A percentile compares a stretch with the other conserved stretches of the same genome.
These are phyloP conservation scores for Xenus cinereus DNA, from an alignment of 2,113 vertebrate genomes.

Conservation along the genomic window DNA sequence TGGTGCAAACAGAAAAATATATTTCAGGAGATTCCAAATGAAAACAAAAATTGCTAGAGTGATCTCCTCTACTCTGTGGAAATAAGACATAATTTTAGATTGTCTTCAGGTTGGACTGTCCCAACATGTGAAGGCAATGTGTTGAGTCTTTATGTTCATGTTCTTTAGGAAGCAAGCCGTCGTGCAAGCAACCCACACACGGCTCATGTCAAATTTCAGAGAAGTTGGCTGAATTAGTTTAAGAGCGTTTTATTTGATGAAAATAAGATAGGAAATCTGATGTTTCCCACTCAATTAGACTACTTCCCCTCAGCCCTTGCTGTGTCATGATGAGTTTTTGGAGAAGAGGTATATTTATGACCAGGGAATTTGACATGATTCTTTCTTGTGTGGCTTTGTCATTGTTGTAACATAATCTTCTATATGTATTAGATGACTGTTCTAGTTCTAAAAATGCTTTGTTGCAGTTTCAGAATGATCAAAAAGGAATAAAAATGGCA, in stretches of 20 bases:
- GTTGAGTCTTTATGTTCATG: neutral
- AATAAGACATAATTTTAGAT: neutral
- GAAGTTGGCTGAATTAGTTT: neutral
- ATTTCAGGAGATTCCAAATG: neutral
- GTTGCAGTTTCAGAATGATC: neutral
- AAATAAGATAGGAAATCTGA: neutral
- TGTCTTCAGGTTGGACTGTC: neutral
- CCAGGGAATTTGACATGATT: neutral
- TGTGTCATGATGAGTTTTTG: neutral
- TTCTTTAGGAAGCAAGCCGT: neutral
- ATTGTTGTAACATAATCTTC: neutral
- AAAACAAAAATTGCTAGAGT: neutral
- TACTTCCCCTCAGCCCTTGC: neutral
- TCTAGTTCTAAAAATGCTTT: neutral
- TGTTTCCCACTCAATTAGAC: neutral
- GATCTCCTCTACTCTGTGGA: neutral
- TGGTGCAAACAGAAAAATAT: neutral
- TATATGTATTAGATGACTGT: neutral
- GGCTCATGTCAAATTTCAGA: neutral
- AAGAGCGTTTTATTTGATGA: neutral
- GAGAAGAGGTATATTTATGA: neutral
- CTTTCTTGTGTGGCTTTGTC: neutral
- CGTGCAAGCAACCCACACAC: neutral
- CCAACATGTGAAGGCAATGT: neutral
- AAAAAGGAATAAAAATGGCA: neutral